phyloP scores from a whole-genome alignment of 30 jellyfish, hydroid and myxozoan species.

The Clytia hemisphaerica region DNA sequence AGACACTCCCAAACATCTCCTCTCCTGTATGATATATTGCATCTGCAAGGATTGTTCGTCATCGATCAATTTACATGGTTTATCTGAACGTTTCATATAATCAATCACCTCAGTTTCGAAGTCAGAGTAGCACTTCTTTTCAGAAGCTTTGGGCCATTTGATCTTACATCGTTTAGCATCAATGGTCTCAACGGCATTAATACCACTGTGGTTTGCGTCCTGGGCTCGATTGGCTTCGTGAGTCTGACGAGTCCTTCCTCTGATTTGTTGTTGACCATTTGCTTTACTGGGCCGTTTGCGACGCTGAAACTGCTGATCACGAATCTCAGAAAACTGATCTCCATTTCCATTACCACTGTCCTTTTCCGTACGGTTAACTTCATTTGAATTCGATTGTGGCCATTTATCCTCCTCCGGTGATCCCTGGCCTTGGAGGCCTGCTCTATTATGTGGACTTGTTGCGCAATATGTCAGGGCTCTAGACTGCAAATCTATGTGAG shows the following conservation, averaged over 20 bases:
- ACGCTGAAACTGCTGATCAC: neutral
- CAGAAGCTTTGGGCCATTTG: slow-evolving; percentile 6
- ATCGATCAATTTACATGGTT: neutral
- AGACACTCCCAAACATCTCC: slow-evolving; percentile 7
- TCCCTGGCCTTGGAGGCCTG: slow-evolving; percentile 15
- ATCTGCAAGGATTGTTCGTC: slow-evolving; percentile 5
- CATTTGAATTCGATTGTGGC: neutral
- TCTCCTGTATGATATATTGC: slow-evolving; percentile 1
- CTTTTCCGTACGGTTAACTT: slow-evolving; percentile 11
- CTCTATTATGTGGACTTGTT: slow-evolving; percentile 2
- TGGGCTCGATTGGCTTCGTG: neutral
- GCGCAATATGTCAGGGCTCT: too few species aligned
- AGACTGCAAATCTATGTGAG: too few species aligned
- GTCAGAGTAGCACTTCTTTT: neutral
- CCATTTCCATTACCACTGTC: neutral
- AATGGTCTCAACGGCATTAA: neutral
- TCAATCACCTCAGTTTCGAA: neutral
- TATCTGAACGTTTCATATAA: neutral
- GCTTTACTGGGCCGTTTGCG: neutral
- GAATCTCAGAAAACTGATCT: neutral
- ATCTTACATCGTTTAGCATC: neutral
- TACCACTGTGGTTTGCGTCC: slow-evolving; percentile 13
- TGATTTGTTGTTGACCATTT: neutral
- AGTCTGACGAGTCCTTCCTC: slow-evolving; percentile 4
- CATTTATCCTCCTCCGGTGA: slow-evolving; percentile 10